These are phyloP conservation scores for Drosophila merina DNA, from an alignment of 2,888 invertebrate genomes.

Conservation along the genomic window DNA sequence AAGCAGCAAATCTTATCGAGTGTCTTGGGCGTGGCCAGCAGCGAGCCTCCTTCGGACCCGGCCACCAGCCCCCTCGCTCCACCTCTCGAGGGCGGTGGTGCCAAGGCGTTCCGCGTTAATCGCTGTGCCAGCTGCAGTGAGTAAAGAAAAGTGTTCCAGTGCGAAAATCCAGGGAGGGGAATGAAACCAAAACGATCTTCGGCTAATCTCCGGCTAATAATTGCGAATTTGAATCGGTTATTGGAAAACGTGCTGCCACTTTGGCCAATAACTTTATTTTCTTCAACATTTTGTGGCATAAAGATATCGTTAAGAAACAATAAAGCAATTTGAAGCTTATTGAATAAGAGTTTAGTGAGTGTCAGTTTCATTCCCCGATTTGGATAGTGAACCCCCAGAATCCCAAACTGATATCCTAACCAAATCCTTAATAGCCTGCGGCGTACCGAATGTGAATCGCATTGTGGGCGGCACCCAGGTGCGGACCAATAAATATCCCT, in stretches of 20 bases:
- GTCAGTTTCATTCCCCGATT: conserved; percentile 9
- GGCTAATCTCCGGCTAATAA: conserved; percentile 24
- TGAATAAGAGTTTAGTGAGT: neutral
- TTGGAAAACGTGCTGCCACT: conserved; percentile 18
- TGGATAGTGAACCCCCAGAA: neutral
- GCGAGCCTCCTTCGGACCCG: conserved; percentile 35
- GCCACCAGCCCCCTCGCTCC: neutral
- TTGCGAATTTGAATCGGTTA: conserved; percentile 28
- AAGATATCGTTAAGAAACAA: neutral
- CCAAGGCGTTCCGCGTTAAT: conserved; percentile 66
- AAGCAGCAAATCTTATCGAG: conserved; percentile 79
- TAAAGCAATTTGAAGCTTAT: neutral
- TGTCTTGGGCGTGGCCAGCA: conserved; percentile 52
- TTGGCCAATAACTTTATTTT: conserved; percentile 17
- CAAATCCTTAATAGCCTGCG: conserved; percentile 72
- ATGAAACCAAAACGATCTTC: conserved; percentile 13
- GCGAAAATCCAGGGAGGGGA: conserved; percentile 9
- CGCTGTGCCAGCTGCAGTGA: conserved; percentile 81
- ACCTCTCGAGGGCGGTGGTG: conserved; percentile 47
- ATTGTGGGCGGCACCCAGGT: conserved; percentile 82
- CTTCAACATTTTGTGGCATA: neutral
- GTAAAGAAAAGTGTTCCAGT: conserved; percentile 48
- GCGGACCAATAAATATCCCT: conserved; percentile 82
- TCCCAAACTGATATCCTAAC: conserved; percentile 11
- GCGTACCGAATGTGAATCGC: conserved; percentile 81